Percentiles rank a stretch among this genome's conserved stretches.
Conservation (phyloP, 2,113 vertebrate species). For the Varanus salvator region DNA sequence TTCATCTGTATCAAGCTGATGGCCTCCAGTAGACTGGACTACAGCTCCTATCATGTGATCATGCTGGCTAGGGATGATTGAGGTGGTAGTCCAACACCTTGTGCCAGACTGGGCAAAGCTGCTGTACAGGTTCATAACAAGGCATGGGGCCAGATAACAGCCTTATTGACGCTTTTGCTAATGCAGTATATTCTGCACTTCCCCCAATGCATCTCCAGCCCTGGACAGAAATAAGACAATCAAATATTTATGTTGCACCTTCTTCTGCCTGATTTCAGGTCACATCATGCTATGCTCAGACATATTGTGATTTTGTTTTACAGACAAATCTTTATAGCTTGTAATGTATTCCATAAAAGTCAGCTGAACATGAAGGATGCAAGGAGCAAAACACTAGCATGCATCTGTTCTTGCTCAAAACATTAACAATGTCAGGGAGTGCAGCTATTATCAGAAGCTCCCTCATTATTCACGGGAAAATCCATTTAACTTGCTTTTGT, state of each 20-base stretch:
- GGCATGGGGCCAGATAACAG: not conserved
- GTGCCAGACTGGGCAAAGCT: no score
- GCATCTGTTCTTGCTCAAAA: constrained; percentile 25
- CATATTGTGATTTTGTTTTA: not conserved
- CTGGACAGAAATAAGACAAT: not conserved
- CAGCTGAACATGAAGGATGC: constrained; percentile 10
- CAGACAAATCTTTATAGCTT: not conserved
- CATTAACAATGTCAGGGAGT: constrained; percentile 36
- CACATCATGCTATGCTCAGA: not conserved
- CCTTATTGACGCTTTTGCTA: not conserved
- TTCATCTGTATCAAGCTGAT: no score
- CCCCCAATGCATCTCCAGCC: not conserved
- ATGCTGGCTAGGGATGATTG: no score
- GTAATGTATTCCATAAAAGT: not conserved
- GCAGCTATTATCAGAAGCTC: constrained; percentile 11
- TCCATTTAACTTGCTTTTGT: constrained; percentile 2
- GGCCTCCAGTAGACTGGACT: no score
- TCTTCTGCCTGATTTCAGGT: not conserved
- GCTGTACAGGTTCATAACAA: no score
- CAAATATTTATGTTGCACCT: not conserved
- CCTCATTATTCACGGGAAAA: constrained; percentile 17
- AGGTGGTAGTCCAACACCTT: no score
- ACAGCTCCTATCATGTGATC: no score
- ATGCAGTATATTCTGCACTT: not conserved
- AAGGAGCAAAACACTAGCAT: constrained; percentile 23